Conservation (phyloP, 2,113 vertebrate genomes). For the Athene noctua region DNA sequence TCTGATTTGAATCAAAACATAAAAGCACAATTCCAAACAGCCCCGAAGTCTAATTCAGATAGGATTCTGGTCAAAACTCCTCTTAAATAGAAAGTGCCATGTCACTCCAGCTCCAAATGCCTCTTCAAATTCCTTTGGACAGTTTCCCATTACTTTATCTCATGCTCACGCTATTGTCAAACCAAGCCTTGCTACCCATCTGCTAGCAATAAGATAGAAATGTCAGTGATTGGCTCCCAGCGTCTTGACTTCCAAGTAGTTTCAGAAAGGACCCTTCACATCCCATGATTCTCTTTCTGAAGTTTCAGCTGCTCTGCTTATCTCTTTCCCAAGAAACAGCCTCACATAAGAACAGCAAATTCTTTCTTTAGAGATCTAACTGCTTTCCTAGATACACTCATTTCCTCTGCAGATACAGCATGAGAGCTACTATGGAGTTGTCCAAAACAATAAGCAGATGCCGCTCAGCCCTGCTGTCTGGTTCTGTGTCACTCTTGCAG, state of each 20-base stretch:
- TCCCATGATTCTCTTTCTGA: not conserved
- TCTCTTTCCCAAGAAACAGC: not conserved
- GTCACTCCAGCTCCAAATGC: not conserved
- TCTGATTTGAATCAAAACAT: not conserved
- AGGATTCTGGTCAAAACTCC: not conserved
- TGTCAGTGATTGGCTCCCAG: not conserved
- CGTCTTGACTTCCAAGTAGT: not conserved
- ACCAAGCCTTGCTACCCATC: not conserved
- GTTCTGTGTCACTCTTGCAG: fast-evolving
- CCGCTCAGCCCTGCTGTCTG: not conserved
- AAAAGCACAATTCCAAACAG: not conserved
- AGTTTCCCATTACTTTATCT: not conserved
- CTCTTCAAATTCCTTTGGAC: not conserved
- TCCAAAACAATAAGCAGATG: slow-evolving; percentile 18
- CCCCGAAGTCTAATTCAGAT: not conserved
- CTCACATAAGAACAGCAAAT: not conserved
- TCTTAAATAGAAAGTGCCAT: not conserved
- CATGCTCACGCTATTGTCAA: not conserved
- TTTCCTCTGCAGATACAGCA: not conserved
- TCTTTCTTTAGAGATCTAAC: not conserved
- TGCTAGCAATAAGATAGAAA: not conserved
- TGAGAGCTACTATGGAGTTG: not conserved
- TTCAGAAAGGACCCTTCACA: not conserved
- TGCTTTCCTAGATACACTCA: not conserved
- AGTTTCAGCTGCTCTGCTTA: not conserved